Conservation (phyloP, 2,888 invertebrate species). For the Diaperis boleti region DNA sequence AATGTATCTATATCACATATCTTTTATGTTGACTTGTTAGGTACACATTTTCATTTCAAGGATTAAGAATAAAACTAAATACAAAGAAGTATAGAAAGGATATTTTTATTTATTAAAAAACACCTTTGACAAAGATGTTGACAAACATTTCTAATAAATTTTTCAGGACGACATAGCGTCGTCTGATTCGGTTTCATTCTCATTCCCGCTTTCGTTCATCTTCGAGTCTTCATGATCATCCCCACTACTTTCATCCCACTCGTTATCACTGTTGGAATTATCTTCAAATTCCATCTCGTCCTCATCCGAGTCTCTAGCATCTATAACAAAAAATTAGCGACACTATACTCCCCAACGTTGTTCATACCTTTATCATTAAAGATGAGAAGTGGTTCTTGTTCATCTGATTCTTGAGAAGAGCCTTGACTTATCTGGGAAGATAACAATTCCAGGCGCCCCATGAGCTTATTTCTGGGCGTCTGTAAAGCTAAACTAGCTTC, state of each 20-base stretch:
- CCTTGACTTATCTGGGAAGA: conserved; percentile 68
- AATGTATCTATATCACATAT: too few relatives aligned
- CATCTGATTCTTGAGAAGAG: conserved; percentile 55
- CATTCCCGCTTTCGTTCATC: conserved; percentile 29
- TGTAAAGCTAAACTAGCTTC: conserved; percentile 70
- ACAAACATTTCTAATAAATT: neutral
- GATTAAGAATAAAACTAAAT: too few relatives aligned
- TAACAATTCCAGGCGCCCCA: conserved; percentile 73
- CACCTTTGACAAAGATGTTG: too few relatives aligned
- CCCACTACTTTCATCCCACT: conserved; percentile 62
- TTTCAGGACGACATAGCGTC: conserved; percentile 45
- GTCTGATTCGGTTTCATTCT: conserved; percentile 42
- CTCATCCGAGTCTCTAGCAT: conserved; percentile 60
- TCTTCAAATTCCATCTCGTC: conserved; percentile 58
- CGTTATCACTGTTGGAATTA: conserved; percentile 60
- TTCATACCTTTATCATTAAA: conserved; percentile 69
- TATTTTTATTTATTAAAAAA: too few relatives aligned
- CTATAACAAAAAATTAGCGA: conserved; percentile 47
- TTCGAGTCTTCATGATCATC: conserved; percentile 48
- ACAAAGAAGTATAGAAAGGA: too few relatives aligned
- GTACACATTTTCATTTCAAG: too few relatives aligned
- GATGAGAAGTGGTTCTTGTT: conserved; percentile 67
- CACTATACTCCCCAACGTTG: too few relatives aligned
- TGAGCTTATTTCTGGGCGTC: conserved; percentile 69
- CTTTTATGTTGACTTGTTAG: too few relatives aligned